These are phyloP conservation scores for Macrocentrus cingulum DNA, from an alignment of 1,140 invertebrate genomes.

Conservation along the genomic window DNA sequence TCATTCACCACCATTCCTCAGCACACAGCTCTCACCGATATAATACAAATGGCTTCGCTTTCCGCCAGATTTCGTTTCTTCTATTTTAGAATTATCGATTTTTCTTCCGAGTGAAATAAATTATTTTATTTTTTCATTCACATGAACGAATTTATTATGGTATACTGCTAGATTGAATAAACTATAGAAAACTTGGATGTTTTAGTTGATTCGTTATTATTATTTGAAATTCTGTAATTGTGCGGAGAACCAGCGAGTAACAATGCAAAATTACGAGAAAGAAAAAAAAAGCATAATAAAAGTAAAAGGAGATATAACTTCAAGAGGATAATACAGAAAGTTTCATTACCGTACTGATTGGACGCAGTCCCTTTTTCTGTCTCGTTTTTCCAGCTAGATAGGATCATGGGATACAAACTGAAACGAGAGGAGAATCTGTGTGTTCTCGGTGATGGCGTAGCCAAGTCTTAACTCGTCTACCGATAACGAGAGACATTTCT, in stretches of 20 bases:
- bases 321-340: neutral
- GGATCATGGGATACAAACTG: slow-evolving; percentile 13
- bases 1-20: neutral
- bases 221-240: no score
- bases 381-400: neutral
- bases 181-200: no score
- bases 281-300: neutral
- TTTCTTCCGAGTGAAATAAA: no score
- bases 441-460: neutral
- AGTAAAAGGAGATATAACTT: neutral
- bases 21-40: neutral
- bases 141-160: no score
- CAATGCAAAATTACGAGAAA: neutral
- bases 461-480: slow-evolving; percentile 2
- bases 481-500: slow-evolving; percentile 9
- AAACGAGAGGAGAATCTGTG: slow-evolving; percentile 3
- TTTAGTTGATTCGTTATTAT: no score
- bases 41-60: neutral
- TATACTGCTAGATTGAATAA: no score
- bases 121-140: no score
- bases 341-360: slow-evolving; percentile 12
- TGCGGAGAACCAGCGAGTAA: no score
- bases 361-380: neutral
- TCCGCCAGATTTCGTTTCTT: no score
- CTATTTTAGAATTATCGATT: no score